These are phyloP conservation scores for Drosophila mayri DNA, from an alignment of 1,140 invertebrate genomes.

Conservation along the genomic window DNA sequence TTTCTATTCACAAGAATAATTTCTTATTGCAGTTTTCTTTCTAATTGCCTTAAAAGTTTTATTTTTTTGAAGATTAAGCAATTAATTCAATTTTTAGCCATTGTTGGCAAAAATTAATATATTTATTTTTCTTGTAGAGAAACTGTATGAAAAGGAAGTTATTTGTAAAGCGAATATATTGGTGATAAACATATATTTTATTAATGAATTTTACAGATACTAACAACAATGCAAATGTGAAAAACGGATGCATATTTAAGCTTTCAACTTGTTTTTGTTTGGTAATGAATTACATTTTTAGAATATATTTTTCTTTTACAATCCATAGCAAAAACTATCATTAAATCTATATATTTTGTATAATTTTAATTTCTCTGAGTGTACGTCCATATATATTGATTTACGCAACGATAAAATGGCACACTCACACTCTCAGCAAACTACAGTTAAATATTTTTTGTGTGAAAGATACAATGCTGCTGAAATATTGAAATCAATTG, in stretches of 20 bases:
- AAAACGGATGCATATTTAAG: not conserved
- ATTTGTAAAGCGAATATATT: too few species aligned
- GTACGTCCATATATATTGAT: slow-evolving; percentile 51
- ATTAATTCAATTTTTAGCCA: too few species aligned
- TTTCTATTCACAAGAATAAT: not conserved
- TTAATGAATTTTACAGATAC: too few species aligned
- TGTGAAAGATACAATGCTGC: slow-evolving; percentile 53
- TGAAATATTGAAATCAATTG: slow-evolving; percentile 78
- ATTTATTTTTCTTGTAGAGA: too few species aligned
- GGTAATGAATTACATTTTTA: not conserved
- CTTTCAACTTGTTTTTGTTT: not conserved
- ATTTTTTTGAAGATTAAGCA: too few species aligned
- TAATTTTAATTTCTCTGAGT: not conserved
- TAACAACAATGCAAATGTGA: too few species aligned
- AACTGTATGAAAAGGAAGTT: too few species aligned
- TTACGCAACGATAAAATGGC: slow-evolving; percentile 69
- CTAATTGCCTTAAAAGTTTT: too few species aligned
- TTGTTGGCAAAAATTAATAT: too few species aligned
- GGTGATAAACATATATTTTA: too few species aligned
- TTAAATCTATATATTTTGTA: not conserved
- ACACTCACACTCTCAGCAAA: slow-evolving; percentile 13
- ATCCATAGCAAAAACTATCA: accelerated
- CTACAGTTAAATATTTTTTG: slow-evolving; percentile 47
- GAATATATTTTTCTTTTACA: not conserved
- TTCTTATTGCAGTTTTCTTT: too few species aligned